Conservation (phyloP, 2,888 invertebrate species). For the Heteromurus nitidus region DNA sequence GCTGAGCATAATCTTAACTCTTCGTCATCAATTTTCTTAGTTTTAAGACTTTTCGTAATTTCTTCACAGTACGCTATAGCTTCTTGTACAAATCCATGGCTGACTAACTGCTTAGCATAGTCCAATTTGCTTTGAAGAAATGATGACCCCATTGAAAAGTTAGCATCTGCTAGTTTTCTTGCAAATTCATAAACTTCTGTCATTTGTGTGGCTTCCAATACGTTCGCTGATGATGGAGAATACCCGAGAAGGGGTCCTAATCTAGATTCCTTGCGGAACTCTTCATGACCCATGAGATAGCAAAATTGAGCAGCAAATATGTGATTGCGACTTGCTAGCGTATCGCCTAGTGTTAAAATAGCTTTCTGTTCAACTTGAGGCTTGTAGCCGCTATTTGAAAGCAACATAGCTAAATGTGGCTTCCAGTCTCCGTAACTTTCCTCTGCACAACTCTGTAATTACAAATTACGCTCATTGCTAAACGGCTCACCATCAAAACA, state of each 20-base stretch:
- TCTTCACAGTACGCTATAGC: slow-evolving; percentile 90
- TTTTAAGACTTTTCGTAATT: slow-evolving; percentile 78
- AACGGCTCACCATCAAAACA: no score
- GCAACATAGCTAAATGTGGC: slow-evolving; percentile 95
- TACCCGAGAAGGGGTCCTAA: slow-evolving; percentile 83
- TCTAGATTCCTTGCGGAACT: slow-evolving; percentile 75
- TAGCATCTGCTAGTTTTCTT: slow-evolving; percentile 84
- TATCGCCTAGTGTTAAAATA: slow-evolving; percentile 82
- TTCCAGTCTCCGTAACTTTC: slow-evolving; percentile 88
- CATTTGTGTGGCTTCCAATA: slow-evolving; percentile 87
- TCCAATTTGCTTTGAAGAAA: slow-evolving; percentile 81
- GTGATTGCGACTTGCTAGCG: slow-evolving; percentile 85
- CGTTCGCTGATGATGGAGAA: slow-evolving; percentile 83
- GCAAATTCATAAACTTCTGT: slow-evolving; percentile 98
- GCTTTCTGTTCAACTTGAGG: slow-evolving; percentile 87
- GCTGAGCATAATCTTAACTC: slow-evolving; percentile 47
- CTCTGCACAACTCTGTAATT: slow-evolving; percentile 76
- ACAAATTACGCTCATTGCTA: not conserved
- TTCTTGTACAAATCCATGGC: slow-evolving; percentile 86
- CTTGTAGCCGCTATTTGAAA: slow-evolving; percentile 85
- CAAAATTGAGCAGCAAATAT: slow-evolving; percentile 96
- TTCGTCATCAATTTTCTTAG: slow-evolving; percentile 23
- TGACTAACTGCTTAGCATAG: slow-evolving; percentile 85
- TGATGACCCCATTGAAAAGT: slow-evolving; percentile 80
- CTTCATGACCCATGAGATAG: slow-evolving; percentile 89